A percentile compares a stretch with the other conserved stretches of the same genome.
Conservation (phyloP, 2,113 vertebrate genomes). For the Enhydra lutris region DNA sequence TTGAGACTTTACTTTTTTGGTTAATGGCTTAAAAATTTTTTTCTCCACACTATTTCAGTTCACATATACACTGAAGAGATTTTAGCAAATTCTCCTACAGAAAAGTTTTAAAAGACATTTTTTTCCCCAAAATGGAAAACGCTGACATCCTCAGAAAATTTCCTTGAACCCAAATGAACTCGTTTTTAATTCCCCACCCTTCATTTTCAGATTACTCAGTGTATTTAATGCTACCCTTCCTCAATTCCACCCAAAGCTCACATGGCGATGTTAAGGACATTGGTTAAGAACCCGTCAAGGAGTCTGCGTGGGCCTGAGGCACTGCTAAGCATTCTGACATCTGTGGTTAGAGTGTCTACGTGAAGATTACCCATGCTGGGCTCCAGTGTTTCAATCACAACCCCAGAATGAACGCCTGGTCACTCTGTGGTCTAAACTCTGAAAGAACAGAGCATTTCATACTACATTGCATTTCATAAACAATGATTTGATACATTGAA, state of each 20-base stretch:
- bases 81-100: constrained; percentile 48
- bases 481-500: constrained; percentile 70
- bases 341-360: constrained; percentile 63
- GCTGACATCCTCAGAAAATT: constrained; percentile 51
- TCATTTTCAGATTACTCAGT: constrained; percentile 69
- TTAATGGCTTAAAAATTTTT: background rate
- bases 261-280: background rate
- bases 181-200: constrained; percentile 32
- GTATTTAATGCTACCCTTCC: constrained; percentile 63
- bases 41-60: background rate
- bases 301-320: constrained; percentile 55
- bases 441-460: constrained; percentile 71
- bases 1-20: background rate
- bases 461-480: constrained; percentile 71
- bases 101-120: constrained; percentile 56
- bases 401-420: constrained; percentile 66
- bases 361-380: constrained; percentile 63
- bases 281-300: constrained; percentile 57
- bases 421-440: constrained; percentile 68
- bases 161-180: constrained; percentile 60
- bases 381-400: constrained; percentile 70
- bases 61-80: background rate
- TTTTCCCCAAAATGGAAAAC: constrained; percentile 50
- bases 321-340: constrained; percentile 72
- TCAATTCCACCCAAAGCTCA: constrained; percentile 47